Evolutionary conservation across 2,888 invertebrate species (phyloP).

Genomic region (Cerceris ruficornis): DNA sequence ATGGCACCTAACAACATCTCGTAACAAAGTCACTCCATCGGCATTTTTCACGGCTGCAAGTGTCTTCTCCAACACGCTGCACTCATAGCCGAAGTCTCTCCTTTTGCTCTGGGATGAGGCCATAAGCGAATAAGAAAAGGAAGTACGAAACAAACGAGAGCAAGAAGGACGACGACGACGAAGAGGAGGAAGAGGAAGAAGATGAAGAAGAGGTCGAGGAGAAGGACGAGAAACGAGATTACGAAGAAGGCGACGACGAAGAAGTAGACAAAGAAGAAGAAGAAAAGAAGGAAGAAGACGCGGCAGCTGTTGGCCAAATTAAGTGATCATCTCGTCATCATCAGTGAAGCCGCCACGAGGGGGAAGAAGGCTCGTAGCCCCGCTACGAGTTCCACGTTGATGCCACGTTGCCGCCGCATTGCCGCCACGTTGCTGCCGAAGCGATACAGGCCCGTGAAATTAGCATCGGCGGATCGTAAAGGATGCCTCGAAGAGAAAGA

Average conservation of each 20-base stretch:
- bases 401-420: slow-evolving; percentile 63
- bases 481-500: slow-evolving; percentile 58
- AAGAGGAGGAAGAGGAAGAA: slow-evolving; percentile 38
- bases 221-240: slow-evolving; percentile 51
- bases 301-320: slow-evolving; percentile 82
- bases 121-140: slow-evolving; percentile 33
- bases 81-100: slow-evolving; percentile 5
- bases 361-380: slow-evolving; percentile 44
- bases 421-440: slow-evolving; percentile 60
- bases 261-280: slow-evolving; percentile 50
- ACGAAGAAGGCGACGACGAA: slow-evolving; percentile 29
- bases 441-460: slow-evolving; percentile 80
- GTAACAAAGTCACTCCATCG: not conserved
- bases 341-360: slow-evolving; percentile 78
- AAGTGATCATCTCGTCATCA: slow-evolving; percentile 82
- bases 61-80: slow-evolving; percentile 22
- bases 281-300: slow-evolving; percentile 58
- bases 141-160: not conserved
- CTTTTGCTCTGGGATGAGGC: slow-evolving; percentile 28
- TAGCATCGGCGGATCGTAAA: slow-evolving; percentile 81
- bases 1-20: not conserved
- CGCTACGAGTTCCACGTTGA: slow-evolving; percentile 48
- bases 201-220: slow-evolving; percentile 53
- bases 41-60: slow-evolving; percentile 29
- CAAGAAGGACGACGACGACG: slow-evolving; percentile 1